Percentiles rank a stretch among this genome's conserved stretches.
Conservation (phyloP, 2,113 vertebrate species). For the Tetrao urogallus region DNA sequence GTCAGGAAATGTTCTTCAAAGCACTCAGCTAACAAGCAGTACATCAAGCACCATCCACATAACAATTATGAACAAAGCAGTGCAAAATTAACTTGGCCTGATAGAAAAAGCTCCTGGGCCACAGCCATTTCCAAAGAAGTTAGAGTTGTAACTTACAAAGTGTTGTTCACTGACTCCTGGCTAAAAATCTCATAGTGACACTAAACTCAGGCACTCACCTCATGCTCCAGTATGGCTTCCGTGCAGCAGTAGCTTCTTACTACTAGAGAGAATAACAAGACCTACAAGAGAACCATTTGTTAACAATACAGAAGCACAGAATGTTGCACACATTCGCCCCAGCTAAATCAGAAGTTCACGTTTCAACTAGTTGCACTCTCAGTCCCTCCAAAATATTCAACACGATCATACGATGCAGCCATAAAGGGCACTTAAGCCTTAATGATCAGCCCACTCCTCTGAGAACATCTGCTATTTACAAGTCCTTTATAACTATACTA, state of each 20-base stretch:
- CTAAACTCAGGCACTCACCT: not conserved
- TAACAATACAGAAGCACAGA: fast-evolving
- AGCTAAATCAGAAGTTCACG: fast-evolving
- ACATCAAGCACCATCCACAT: fast-evolving
- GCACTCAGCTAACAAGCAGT: fast-evolving
- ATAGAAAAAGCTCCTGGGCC: fast-evolving
- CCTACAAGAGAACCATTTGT: fast-evolving
- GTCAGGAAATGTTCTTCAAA: fast-evolving
- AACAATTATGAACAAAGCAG: fast-evolving
- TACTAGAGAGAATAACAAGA: fast-evolving
- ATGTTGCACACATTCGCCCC: fast-evolving
- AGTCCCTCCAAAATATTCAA: not conserved
- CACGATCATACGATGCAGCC: not conserved
- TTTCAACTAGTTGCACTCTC: fast-evolving
- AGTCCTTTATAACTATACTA: not conserved
- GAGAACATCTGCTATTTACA: not conserved
- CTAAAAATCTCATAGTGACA: fast-evolving
- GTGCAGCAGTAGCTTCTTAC: fast-evolving
- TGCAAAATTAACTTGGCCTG: fast-evolving
- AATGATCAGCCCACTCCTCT: not conserved
- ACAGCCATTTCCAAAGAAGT: fast-evolving
- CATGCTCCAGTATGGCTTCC: fast-evolving
- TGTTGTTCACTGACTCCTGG: fast-evolving
- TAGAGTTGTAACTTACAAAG: fast-evolving
- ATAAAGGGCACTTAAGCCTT: not conserved